phyloP scores from a whole-genome alignment of 2,888 invertebrate species.

The Coecobrya sp. region DNA sequence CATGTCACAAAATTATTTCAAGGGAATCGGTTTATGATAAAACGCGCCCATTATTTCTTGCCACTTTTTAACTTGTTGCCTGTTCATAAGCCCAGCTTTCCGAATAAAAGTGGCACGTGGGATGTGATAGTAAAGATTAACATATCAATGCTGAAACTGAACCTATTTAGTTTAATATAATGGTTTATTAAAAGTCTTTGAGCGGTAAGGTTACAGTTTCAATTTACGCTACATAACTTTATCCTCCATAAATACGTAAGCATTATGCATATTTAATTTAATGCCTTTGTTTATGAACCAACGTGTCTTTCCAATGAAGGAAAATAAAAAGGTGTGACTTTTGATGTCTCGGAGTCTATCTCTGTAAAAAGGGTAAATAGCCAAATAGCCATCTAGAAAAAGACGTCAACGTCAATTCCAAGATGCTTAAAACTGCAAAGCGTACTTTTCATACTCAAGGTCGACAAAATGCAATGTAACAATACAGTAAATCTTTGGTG shows the following conservation, averaged over 20 bases:
- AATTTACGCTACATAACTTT: constrained; percentile 14
- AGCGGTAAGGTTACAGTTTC: constrained; percentile 10
- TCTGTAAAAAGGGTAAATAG: not conserved
- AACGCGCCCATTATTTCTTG: not conserved
- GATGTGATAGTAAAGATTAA: not conserved
- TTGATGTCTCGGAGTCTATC: not conserved
- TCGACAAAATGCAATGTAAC: constrained; percentile 15
- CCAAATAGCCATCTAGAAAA: not conserved
- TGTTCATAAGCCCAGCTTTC: not conserved
- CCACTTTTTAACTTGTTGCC: not conserved
- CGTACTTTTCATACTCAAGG: not conserved
- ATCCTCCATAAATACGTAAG: not conserved
- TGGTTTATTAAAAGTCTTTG: not conserved
- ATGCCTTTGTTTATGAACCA: not conserved
- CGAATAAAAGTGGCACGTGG: not conserved
- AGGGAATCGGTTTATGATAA: not conserved
- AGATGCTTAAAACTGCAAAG: not conserved
- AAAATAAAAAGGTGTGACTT: constrained; percentile 22
- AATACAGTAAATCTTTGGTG: too few relatives aligned
- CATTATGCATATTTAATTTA: constrained; percentile 15
- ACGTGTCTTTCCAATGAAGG: not conserved
- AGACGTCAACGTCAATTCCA: not conserved
- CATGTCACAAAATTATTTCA: not conserved
- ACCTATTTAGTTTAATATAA: not conserved
- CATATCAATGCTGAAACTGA: not conserved